Conservation (phyloP, 2,113 vertebrate genomes). For the Phyllostomus hastatus region DNA sequence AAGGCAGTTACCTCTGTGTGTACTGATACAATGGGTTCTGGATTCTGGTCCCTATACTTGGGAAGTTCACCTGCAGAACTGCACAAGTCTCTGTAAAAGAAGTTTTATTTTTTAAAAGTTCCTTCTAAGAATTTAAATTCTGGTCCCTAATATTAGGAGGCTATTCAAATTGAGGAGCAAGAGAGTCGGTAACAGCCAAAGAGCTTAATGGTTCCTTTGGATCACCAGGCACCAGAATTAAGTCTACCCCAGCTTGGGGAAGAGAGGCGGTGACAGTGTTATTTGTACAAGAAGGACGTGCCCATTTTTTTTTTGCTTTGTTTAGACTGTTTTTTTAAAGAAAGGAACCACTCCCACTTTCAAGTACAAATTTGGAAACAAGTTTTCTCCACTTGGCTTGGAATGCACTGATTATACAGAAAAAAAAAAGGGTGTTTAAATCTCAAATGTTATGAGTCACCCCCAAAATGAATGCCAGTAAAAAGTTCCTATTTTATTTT, state of each 20-base stretch:
- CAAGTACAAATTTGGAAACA: background rate
- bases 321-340: background rate
- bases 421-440: background rate
- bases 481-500: background rate
- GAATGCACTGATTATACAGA: background rate
- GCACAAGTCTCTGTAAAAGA: background rate
- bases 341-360: background rate
- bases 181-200: background rate
- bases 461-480: background rate
- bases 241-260: background rate
- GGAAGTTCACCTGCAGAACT: background rate
- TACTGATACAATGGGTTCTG: background rate
- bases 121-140: constrained; percentile 28
- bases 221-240: background rate
- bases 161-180: constrained; percentile 7
- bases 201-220: background rate
- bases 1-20: background rate
- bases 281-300: background rate
- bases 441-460: background rate
- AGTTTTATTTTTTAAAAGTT: constrained; percentile 32
- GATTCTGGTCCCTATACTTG: background rate
- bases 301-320: background rate
- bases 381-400: background rate
- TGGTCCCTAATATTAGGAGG: background rate
- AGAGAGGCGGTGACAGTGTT: background rate